These are phyloP conservation scores for Paragorgia papillata DNA, from an alignment of 92 coral and sea anemone genomes.

Conservation along the genomic window DNA sequence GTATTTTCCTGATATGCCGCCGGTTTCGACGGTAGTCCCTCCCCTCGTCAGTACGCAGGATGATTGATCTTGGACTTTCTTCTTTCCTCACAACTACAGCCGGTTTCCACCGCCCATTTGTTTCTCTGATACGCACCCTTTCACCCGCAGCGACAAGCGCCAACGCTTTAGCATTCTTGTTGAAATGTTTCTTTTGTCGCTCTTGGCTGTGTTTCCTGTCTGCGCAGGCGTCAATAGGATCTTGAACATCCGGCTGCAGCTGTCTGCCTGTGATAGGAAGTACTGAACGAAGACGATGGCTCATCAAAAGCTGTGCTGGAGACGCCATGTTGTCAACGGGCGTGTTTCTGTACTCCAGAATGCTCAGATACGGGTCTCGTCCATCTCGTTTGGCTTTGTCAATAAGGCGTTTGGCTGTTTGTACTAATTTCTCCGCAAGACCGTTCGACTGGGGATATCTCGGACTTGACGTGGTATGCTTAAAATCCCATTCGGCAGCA, in stretches of 20 bases:
- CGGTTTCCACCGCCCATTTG: slow-evolving; percentile 38
- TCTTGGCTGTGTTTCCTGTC: slow-evolving; percentile 13
- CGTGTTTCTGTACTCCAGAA: slow-evolving; percentile 36
- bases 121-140: slow-evolving; percentile 23
- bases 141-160: slow-evolving; percentile 29
- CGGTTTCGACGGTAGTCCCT: slow-evolving; percentile 37
- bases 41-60: slow-evolving; percentile 26
- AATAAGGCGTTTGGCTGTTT: slow-evolving; percentile 35
- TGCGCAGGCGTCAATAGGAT: too few species aligned
- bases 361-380: slow-evolving; percentile 30
- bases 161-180: slow-evolving; percentile 26
- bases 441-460: slow-evolving; percentile 46
- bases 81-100: slow-evolving; percentile 28
- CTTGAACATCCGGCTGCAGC: not conserved
- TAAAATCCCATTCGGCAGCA: slow-evolving; percentile 37
- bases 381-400: slow-evolving; percentile 27
- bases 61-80: slow-evolving; percentile 32
- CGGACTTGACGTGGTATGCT: slow-evolving; percentile 23
- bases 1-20: slow-evolving; percentile 24
- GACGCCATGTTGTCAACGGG: slow-evolving; percentile 31
- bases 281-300: slow-evolving; percentile 31
- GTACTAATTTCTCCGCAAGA: slow-evolving; percentile 39
- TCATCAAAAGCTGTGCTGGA: slow-evolving; percentile 45
- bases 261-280: slow-evolving; percentile 32
- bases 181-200: slow-evolving; percentile 31